Percentiles rank a stretch among this genome's conserved stretches.
Evolutionary conservation across 2,113 vertebrate species (phyloP).

Genomic region (Seriola aureovittata): DNA sequence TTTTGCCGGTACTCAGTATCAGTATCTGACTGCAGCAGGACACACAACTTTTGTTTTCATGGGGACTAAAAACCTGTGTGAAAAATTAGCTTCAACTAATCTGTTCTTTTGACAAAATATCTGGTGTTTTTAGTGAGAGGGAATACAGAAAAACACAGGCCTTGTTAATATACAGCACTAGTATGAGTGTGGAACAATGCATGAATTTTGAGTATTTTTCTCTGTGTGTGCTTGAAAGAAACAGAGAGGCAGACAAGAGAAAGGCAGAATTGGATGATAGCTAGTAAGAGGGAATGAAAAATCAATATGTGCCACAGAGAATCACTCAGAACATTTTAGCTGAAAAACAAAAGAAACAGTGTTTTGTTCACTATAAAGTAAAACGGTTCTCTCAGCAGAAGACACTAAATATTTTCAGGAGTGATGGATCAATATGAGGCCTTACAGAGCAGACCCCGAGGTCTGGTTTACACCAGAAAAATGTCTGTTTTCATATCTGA

Average conservation of each 20-base stretch:
- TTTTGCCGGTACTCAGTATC: background rate
- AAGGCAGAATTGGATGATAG: slow-evolving; percentile 42
- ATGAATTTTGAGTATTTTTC: background rate
- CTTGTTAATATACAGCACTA: background rate
- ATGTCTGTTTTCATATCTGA: slow-evolving; percentile 32
- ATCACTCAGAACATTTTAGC: slow-evolving; percentile 65
- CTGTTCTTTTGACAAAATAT: background rate
- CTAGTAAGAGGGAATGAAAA: slow-evolving; percentile 52
- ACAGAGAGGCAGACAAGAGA: slow-evolving; percentile 19
- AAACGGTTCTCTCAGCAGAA: slow-evolving; percentile 57
- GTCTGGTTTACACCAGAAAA: slow-evolving; percentile 35
- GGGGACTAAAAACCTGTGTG: background rate
- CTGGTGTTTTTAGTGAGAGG: background rate
- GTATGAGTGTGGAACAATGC: background rate
- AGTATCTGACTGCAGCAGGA: background rate
- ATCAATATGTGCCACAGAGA: slow-evolving; percentile 66
- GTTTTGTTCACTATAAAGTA: slow-evolving; percentile 51
- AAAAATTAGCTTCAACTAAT: background rate
- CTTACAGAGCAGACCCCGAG: slow-evolving; percentile 17
- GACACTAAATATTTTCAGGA: slow-evolving; percentile 58
- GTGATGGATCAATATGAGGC: slow-evolving; percentile 54
- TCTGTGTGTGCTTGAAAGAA: background rate
- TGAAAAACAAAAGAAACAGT: slow-evolving; percentile 59
- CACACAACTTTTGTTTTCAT: background rate
- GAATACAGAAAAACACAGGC: background rate